Base-by-base conservation (phyloP, 2,113 vertebrate species). In the Lamprotornis superbus region DNA sequence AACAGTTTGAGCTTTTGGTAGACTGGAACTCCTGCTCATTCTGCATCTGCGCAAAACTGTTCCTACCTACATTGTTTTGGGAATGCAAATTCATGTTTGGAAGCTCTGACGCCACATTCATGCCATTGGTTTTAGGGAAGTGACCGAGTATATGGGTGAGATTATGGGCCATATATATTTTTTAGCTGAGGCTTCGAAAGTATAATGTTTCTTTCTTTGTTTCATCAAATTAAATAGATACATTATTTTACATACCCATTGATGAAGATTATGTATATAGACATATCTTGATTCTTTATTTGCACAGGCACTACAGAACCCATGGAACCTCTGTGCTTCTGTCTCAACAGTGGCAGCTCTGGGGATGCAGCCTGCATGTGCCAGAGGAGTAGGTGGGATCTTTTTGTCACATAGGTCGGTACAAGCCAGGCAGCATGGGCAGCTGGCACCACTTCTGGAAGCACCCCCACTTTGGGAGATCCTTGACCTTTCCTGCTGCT, bases 341-440 rank as follows among this genome's bases (percentile, higher is more conserved):
- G 95, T 71, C 49, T 68, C 76, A 97, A 94, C 10, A 83, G 83
- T 44, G 97, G 95, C 35, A 16, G 82, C 57, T 97, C 93, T 87
- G 2, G 5, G 59, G 87, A 97, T 15, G 57, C 87, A 69, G 50
- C 24, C 77, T 97, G 97, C 0, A 0, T 50, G 27, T 98, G 98
- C 78, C 96, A 82, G 96, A 96, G 13, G 83, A 97, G 20, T 97
- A 96, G 91, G 83, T 74, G 47, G 86, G 86, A 83, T 71, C 20
- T 30, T 40, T 59, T 28, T 93, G 84, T 60, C 94, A 94, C 10
- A 90, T 33, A 68, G 46, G 95, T 97, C 91, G 91, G 94, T 92
- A 77, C 35, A 21, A n/a, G 8, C 7, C n/a, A 57, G 23, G 15
- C 15, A 61, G 12, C 28, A 19, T 1, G 7, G 19, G 57, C 27